phyloP scores from a whole-genome alignment of 37 sponge, comb jelly and placozoan species.

The Agelas oroides region DNA sequence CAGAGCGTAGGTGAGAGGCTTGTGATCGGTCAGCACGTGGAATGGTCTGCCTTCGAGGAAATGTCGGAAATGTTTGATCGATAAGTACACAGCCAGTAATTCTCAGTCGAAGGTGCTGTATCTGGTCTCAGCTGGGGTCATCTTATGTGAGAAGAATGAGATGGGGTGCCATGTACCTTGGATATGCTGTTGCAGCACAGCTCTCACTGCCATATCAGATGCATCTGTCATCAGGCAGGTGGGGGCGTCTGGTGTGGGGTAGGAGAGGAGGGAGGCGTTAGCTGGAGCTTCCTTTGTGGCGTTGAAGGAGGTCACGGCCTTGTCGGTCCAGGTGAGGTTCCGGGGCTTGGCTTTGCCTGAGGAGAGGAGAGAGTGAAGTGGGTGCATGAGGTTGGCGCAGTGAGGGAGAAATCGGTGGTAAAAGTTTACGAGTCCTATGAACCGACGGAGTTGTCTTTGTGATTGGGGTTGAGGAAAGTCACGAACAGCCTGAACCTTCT shows the following conservation, averaged over 20 bases:
- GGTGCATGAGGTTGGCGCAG: constrained; percentile 48
- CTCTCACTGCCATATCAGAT: constrained; percentile 57
- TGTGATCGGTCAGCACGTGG: constrained; percentile 69
- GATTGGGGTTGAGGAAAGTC: constrained; percentile 65
- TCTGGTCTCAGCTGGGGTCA: constrained; percentile 58
- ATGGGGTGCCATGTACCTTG: constrained; percentile 63
- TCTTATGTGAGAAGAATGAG: constrained; percentile 55
- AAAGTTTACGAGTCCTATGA: constrained; percentile 58
- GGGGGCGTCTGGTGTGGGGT: constrained; percentile 45
- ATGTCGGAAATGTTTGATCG: constrained; percentile 68
- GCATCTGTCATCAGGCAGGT: constrained; percentile 67
- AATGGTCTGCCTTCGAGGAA: constrained; percentile 64
- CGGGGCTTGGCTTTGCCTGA: not conserved
- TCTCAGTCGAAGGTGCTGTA: constrained; percentile 79
- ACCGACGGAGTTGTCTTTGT: constrained; percentile 36
- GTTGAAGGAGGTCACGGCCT: constrained; percentile 7
- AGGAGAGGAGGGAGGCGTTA: constrained; percentile 47
- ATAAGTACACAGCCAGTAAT: constrained; percentile 56
- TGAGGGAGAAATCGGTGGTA: no score
- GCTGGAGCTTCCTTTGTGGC: constrained; percentile 45
- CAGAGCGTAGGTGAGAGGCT: constrained; percentile 65
- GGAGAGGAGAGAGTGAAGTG: constrained; percentile 37
- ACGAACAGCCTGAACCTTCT: constrained; percentile 51
- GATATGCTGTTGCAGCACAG: constrained; percentile 64
- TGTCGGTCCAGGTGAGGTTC: not conserved